phyloP scores from a whole-genome alignment of 2,888 invertebrate genomes.

The Cephalotes varians region DNA sequence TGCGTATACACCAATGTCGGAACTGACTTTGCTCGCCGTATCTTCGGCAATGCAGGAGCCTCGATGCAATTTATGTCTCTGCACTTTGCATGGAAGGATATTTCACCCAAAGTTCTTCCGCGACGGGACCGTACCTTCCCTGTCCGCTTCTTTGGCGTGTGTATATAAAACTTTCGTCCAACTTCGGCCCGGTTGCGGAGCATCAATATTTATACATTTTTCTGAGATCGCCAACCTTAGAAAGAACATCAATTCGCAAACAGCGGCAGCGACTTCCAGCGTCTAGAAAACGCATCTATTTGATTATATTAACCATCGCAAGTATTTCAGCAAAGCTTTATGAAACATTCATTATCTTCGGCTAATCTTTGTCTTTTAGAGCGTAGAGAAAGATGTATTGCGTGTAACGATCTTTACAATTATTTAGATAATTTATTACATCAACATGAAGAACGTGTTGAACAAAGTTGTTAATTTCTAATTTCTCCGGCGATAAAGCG shows the following conservation, averaged over 20 bases:
- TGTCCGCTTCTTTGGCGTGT: constrained; percentile 48
- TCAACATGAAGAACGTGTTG: not conserved
- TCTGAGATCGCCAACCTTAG: constrained; percentile 22
- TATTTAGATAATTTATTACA: not conserved
- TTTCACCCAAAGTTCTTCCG: constrained; percentile 72
- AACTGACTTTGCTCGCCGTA: constrained; percentile 50
- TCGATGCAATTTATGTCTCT: constrained; percentile 75
- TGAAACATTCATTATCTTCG: not conserved
- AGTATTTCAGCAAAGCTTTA: not conserved
- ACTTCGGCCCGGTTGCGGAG: constrained; percentile 2
- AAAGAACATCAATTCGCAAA: constrained; percentile 23
- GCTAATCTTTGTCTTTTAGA: not conserved
- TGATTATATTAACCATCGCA: not conserved
- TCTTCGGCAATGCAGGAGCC: constrained; percentile 65
- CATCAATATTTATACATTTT: constrained; percentile 43
- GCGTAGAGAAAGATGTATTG: not conserved
- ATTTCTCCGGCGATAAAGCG: not conserved
- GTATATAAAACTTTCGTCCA: constrained; percentile 72
- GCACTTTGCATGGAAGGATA: constrained; percentile 74
- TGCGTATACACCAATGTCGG: not conserved
- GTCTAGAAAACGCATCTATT: not conserved
- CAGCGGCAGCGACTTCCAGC: not conserved
- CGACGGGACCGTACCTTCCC: constrained; percentile 53
- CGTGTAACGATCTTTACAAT: not conserved
- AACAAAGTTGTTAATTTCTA: not conserved